Evolutionary conservation across 1,140 invertebrate genomes (phyloP).

Genomic region (Drosophila kepulauana): DNA sequence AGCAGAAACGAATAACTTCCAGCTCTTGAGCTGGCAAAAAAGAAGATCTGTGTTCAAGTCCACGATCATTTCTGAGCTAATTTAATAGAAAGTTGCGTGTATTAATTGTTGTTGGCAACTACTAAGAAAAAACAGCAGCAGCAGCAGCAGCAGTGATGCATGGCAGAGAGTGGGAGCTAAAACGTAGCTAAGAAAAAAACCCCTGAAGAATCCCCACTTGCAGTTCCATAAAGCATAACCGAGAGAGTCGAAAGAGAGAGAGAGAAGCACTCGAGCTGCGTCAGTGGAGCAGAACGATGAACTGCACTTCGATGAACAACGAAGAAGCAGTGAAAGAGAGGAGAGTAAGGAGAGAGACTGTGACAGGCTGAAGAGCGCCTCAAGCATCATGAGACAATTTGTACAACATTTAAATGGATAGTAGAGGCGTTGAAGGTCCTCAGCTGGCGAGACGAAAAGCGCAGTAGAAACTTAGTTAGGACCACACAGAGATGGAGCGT

Average conservation of each 20-base stretch:
- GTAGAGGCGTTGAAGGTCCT: slow-evolving; percentile 19
- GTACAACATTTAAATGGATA: slow-evolving; percentile 54
- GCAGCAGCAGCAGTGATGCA: slow-evolving; percentile 30
- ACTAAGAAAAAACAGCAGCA: slow-evolving; percentile 9
- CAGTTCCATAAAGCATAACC: slow-evolving; percentile 43
- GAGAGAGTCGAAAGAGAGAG: background rate
- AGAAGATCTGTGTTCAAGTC: background rate
- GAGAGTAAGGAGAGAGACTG: background rate
- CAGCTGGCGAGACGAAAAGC: slow-evolving; percentile 13
- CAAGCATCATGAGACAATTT: slow-evolving; percentile 51
- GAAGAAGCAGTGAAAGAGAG: background rate
- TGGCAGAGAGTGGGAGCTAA: slow-evolving; percentile 33
- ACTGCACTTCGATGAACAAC: background rate
- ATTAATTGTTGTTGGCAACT: slow-evolving; percentile 55
- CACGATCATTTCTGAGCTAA: slow-evolving; percentile 42
- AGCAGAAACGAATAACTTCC: slow-evolving; percentile 32
- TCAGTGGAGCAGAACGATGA: slow-evolving; percentile 44
- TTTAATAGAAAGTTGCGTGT: slow-evolving; percentile 74
- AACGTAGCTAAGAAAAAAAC: slow-evolving; percentile 13
- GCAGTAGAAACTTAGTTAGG: slow-evolving; percentile 44
- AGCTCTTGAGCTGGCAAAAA: background rate
- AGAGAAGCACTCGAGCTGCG: slow-evolving; percentile 42
- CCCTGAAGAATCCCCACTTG: slow-evolving; percentile 12
- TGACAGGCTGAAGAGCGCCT: slow-evolving; percentile 41
- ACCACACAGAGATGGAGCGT: slow-evolving; percentile 31